Evolutionary conservation across 2,113 vertebrate genomes (phyloP).

Genomic region (Camelus dromedarius): DNA sequence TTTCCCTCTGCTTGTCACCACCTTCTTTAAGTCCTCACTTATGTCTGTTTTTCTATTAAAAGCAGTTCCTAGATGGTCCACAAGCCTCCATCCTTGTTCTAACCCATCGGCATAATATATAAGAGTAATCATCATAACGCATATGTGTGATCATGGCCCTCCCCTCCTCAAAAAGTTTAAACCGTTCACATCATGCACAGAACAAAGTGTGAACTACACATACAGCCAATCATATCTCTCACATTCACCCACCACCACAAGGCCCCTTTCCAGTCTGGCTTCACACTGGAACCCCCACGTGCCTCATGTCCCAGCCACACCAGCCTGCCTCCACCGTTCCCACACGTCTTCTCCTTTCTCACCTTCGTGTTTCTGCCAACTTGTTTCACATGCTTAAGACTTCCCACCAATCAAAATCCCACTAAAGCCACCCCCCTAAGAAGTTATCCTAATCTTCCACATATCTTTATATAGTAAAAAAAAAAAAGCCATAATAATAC

Average conservation of each 20-base stretch:
- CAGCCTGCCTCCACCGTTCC: neutral
- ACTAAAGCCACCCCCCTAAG: neutral
- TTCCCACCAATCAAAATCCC: neutral
- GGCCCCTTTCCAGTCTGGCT: neutral
- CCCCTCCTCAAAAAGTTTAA: neutral
- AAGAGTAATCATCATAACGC: neutral
- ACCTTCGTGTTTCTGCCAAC: neutral
- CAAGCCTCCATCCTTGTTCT: neutral
- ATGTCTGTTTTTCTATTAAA: neutral
- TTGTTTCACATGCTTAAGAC: neutral
- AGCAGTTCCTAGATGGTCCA: neutral
- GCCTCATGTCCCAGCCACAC: neutral
- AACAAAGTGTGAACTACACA: neutral
- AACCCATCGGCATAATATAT: neutral
- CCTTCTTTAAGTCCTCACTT: neutral
- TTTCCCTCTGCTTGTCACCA: neutral
- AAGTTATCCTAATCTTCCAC: neutral
- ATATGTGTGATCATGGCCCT: neutral
- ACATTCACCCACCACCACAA: neutral
- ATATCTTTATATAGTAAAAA: neutral
- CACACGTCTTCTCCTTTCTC: neutral
- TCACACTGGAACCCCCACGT: neutral
- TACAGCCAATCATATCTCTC: neutral
- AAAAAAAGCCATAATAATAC: neutral
- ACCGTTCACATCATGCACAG: neutral